Conservation (phyloP, 2,888 invertebrate genomes). For the Homarus gammarus region DNA sequence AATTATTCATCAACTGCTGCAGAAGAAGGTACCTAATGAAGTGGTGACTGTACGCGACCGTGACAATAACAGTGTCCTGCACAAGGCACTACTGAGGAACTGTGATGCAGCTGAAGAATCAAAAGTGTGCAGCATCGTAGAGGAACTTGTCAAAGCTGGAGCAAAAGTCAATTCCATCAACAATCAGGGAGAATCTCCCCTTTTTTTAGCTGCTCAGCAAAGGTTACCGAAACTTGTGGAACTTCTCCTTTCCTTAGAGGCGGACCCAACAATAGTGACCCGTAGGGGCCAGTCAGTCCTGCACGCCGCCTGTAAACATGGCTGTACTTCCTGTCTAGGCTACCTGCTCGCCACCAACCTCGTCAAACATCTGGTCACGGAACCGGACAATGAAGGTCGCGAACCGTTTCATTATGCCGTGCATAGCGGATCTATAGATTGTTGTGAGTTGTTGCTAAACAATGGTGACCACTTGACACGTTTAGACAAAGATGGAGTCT, state of each 20-base stretch:
- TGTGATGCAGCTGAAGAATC: conserved; percentile 46
- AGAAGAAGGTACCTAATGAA: conserved; percentile 20
- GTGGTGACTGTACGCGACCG: conserved; percentile 19
- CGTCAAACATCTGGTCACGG: conserved; percentile 78
- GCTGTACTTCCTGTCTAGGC: conserved; percentile 78
- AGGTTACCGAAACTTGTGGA: conserved; percentile 82
- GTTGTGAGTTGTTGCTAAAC: conserved; percentile 81
- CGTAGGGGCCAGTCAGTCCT: conserved; percentile 52
- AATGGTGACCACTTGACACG: conserved; percentile 81
- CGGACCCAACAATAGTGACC: conserved; percentile 79
- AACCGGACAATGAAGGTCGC: conserved; percentile 79
- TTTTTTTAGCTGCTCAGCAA: conserved; percentile 83
- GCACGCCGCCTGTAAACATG: conserved; percentile 77
- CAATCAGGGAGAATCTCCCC: conserved; percentile 81
- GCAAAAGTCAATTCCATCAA: conserved; percentile 80
- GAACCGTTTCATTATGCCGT: conserved; percentile 82
- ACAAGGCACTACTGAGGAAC: conserved; percentile 80
- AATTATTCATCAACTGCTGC: conserved; percentile 81
- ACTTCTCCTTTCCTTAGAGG: conserved; percentile 81
- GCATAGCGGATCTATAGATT: conserved; percentile 83
- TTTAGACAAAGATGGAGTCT: conserved; percentile 78
- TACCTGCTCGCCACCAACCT: conserved; percentile 81
- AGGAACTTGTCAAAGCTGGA: conserved; percentile 81
- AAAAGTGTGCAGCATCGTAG: conserved; percentile 77
- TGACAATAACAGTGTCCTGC: conserved; percentile 81